These are phyloP conservation scores for Rousettus madagascariensis DNA, from an alignment of 2,797 vertebrate genomes.

Conservation along the genomic window DNA sequence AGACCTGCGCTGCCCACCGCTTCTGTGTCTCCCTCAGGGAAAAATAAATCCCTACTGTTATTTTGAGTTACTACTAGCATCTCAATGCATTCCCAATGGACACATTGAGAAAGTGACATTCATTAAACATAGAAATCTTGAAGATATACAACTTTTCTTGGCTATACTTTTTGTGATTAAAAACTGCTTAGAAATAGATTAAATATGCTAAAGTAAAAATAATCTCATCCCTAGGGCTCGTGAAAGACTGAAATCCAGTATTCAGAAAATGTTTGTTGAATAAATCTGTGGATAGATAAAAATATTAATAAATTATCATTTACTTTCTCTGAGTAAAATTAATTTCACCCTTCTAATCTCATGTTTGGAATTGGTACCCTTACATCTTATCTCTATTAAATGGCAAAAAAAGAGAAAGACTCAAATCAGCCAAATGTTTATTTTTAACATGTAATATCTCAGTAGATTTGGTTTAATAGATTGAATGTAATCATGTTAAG, in stretches of 20 bases:
- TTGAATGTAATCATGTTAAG: neutral
- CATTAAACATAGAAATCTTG: neutral
- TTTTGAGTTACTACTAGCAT: neutral
- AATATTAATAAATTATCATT: neutral
- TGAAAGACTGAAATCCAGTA: neutral
- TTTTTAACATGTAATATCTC: neutral
- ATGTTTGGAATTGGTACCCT: neutral
- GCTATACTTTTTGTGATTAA: neutral
- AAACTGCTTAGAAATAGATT: neutral
- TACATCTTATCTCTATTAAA: neutral
- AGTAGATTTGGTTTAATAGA: neutral
- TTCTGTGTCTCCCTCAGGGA: neutral
- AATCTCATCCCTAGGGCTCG: neutral
- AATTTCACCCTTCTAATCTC: neutral
- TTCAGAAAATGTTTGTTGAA: neutral
- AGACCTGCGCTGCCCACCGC: neutral
- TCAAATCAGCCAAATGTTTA: neutral
- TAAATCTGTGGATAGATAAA: neutral
- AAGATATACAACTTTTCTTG: neutral
- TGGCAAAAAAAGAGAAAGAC: neutral
- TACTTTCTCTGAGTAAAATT: neutral
- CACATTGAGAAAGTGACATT: neutral
- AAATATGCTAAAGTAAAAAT: neutral
- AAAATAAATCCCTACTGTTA: neutral
- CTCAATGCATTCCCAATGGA: neutral